Base-by-base conservation (phyloP, 2,797 vertebrate species). In the Peromyscus attwateri region DNA sequence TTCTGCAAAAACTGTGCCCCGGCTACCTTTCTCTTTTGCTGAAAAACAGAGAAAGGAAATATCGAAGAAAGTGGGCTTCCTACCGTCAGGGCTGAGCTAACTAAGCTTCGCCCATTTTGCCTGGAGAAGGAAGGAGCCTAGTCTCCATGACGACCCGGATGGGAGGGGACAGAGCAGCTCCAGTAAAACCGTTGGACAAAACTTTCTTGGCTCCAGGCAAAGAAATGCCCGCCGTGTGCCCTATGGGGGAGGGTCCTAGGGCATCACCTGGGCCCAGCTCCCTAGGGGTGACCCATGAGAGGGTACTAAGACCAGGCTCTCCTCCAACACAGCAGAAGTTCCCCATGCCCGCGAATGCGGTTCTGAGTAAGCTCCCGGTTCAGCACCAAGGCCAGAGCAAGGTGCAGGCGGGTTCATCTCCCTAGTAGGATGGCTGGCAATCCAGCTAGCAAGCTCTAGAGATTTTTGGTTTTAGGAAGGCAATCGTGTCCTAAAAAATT, bases 121-220 rank as follows among this genome's bases (percentile, higher is more conserved):
- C 98, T 97, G 85, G 97, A 97, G 98, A 98, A 97, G 97, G 98
- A 98, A 97, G 97, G 97, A 98, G 98, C 98, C 98, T 96, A 98
- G 98, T 99, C 98, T 99, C 99, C 99, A 99, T 99, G 99, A 98
- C 98, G 98, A 99, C 99, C 98, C 97, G 98, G 98, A 97, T 98
- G 98, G 98, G 98, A 93, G 97, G 97, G 55, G 95, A 89, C 46
- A 85, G 97, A 87, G 96, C 94, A 87, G 97, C 91, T 94, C 90
- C 76, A 57, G 29, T 94, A 34, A 66, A 94, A 94, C 85, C 37
- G 21, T 60, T 77, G 97, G 95, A 49, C 71, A 94, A 97, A 98
- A 98, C 97, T 98, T 98, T 98, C 25, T 88, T 88, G 73, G 91
- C 49, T 70, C 57, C 52, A 6, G 49, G 81, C 3, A 79, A 5